phyloP scores from a whole-genome alignment of 2,888 invertebrate species.

The Anodontia alba region DNA sequence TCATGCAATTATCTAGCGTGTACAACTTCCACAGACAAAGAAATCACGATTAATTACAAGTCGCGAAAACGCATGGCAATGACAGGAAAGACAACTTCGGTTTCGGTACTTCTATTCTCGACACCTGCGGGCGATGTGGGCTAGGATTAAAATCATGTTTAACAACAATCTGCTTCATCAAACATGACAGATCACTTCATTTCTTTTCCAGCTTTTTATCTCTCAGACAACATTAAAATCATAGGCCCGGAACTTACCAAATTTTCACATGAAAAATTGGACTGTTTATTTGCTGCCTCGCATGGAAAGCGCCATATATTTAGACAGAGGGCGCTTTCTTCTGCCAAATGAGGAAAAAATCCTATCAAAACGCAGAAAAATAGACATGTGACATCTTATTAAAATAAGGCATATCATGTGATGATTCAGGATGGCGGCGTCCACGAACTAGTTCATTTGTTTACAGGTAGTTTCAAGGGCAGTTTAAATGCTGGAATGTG shows the following conservation, averaged over 20 bases:
- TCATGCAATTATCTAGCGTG: neutral
- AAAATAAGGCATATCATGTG: too few species aligned
- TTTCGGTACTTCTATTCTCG: neutral
- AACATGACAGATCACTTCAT: neutral
- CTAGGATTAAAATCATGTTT: neutral
- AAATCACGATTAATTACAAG: neutral
- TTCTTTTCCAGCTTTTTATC: neutral
- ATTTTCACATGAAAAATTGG: neutral
- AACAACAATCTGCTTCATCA: neutral
- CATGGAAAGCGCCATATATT: conserved; percentile 2
- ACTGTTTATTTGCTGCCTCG: conserved; percentile 1
- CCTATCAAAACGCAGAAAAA: neutral
- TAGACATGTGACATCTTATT: conserved; percentile 1
- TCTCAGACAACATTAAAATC: neutral
- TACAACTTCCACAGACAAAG: neutral
- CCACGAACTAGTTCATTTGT: neutral
- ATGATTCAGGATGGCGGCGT: neutral
- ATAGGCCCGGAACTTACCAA: neutral
- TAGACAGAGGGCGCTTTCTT: conserved; percentile 5
- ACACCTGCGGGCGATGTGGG: neutral
- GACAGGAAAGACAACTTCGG: neutral
- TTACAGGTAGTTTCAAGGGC: neutral
- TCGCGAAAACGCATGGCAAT: conserved; percentile 2
- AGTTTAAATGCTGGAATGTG: neutral
- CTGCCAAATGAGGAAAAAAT: neutral